Conservation (phyloP, 2,888 invertebrate genomes). For the Eremobia ochroleuca region DNA sequence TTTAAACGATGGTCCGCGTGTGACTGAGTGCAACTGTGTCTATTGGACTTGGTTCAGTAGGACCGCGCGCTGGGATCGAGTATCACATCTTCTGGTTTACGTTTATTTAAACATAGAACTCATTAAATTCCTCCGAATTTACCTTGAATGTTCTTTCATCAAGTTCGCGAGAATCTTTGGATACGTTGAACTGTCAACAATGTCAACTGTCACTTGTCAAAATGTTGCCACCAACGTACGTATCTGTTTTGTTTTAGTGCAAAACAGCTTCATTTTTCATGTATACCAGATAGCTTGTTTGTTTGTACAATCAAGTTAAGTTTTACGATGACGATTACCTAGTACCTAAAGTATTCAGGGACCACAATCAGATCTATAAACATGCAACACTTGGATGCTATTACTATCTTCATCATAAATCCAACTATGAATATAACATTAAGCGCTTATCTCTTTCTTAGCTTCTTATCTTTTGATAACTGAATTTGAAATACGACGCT, state of each 20-base stretch:
- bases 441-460: slow-evolving; percentile 40
- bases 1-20: too few relatives aligned
- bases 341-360: slow-evolving; percentile 29
- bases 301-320: slow-evolving; percentile 5
- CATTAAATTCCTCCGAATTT: too few relatives aligned
- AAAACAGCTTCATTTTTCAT: neutral
- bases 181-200: too few relatives aligned
- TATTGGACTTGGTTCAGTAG: too few relatives aligned
- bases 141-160: neutral
- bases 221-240: too few relatives aligned
- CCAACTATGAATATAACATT: slow-evolving; percentile 51
- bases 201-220: too few relatives aligned
- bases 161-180: too few relatives aligned
- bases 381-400: slow-evolving; percentile 47
- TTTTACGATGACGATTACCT: slow-evolving; percentile 11
- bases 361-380: slow-evolving; percentile 41
- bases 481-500: slow-evolving; percentile 32
- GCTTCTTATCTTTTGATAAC: slow-evolving; percentile 44
- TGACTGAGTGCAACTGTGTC: too few relatives aligned
- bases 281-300: neutral
- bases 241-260: neutral
- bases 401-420: slow-evolving; percentile 45
- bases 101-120: neutral
- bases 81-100: too few relatives aligned
- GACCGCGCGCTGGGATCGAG: too few relatives aligned